Evolutionary conservation across 92 coral and sea anemone species (phyloP), one percentile per base, ranked within the genome.

Genomic region (Porites evermanni): DNA sequence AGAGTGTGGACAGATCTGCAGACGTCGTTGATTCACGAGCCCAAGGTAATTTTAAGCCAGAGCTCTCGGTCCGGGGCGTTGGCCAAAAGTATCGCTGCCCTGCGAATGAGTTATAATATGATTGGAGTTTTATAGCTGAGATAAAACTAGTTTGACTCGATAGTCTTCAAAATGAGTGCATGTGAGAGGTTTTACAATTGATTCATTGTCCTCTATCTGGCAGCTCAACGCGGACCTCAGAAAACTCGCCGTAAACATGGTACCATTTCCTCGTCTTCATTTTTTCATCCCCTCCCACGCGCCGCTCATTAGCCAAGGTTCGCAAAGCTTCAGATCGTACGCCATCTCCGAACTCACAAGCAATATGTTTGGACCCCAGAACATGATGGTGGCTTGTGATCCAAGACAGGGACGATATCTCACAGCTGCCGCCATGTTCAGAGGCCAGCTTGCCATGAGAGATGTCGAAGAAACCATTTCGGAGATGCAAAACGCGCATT

Each of bases 311-410:
- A 93, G 98, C 79, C 88, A 84, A 21, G 82, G 82, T n/a, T 89
- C 95, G 2, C 93, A 94, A 72, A 72, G 60, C 60, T 96, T 90
- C 86, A 80, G 98, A 68, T 84, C 98, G 16, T 85, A 90, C 85
- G 92, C 88, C 80, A 93, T 97, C 75, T 91, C 94, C 6, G 99
- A 97, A 84, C 95, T 97, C 50, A 97, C 99, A 7, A 91, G 89
- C 77, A 90, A 82, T 67, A 97, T 97, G 99, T 97, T 97, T 70
- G 96, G 92, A 70, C 91, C 99, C 20, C 95, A 97, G 82, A 93
- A 96, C 88, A 97, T 95, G 98, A 97, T 97, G 99, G 99, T 95
- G 53, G 99, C 96, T 2, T 97, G 99, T 58, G 99, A 97, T 90
- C 99, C 99, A 12, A 94, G 96, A 53, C 97, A 92, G 71, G 99